Evolutionary conservation across 1,140 invertebrate genomes (phyloP).

Genomic region (Drosophila virilis): DNA sequence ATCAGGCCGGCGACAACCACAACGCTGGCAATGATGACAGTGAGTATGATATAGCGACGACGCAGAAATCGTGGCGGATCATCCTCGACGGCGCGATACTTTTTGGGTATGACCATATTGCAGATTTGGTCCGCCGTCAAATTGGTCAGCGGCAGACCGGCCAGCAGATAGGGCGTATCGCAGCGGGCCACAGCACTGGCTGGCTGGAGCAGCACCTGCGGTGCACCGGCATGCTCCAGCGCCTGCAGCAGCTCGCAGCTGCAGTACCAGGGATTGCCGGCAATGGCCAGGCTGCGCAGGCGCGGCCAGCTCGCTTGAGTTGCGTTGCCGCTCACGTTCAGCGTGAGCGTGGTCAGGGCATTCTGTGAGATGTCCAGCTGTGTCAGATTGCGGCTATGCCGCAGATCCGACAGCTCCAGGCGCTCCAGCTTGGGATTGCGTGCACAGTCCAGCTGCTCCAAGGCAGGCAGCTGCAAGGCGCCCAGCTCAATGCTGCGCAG

Average conservation of each 20-base stretch:
- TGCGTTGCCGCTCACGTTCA: slow-evolving; percentile 38
- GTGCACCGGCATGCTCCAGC: slow-evolving; percentile 52
- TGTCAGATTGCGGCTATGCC: slow-evolving; percentile 55
- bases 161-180: slow-evolving; percentile 70
- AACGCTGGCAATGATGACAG: slow-evolving; percentile 71
- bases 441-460: slow-evolving; percentile 67
- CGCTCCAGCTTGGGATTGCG: slow-evolving; percentile 67
- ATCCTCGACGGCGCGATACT: slow-evolving; percentile 68
- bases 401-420: slow-evolving; percentile 59
- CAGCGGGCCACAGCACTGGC: slow-evolving; percentile 56
- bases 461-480: slow-evolving; percentile 84
- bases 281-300: slow-evolving; percentile 85
- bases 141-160: slow-evolving; percentile 63
- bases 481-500: slow-evolving; percentile 85
- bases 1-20: slow-evolving; percentile 75
- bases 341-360: slow-evolving; percentile 84
- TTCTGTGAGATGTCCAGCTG: slow-evolving; percentile 84
- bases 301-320: slow-evolving; percentile 53
- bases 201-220: slow-evolving; percentile 27
- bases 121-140: slow-evolving; percentile 68
- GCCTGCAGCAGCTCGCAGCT: slow-evolving; percentile 84
- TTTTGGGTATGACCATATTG: slow-evolving; percentile 70
- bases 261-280: slow-evolving; percentile 87
- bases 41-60: slow-evolving; percentile 74
- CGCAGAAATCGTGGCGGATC: slow-evolving; percentile 78